A percentile compares a stretch with the other conserved stretches of the same genome.
phyloP scores from a whole-genome alignment of 1,140 invertebrate genomes.

The Nylanderia fulva region DNA sequence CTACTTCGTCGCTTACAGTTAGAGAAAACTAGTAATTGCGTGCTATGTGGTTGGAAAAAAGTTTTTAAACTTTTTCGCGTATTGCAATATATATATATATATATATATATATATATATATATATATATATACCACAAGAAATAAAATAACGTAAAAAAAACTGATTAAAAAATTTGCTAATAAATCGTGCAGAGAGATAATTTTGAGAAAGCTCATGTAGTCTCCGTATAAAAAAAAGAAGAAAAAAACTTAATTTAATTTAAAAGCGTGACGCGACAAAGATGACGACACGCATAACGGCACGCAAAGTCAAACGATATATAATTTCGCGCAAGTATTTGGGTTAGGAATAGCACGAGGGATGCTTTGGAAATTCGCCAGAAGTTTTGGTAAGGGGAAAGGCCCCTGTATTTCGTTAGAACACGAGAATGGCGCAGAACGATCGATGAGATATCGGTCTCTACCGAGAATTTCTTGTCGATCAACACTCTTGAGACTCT shows the following conservation, averaged over 20 bases:
- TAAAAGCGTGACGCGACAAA: neutral
- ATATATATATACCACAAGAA: neutral
- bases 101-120: too few relatives aligned
- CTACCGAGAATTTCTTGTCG: conserved; percentile 37
- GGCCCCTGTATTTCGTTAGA: conserved; percentile 48
- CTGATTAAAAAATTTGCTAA: neutral
- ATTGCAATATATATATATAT: too few relatives aligned
- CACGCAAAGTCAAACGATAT: conserved; percentile 65
- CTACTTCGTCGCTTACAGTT: neutral
- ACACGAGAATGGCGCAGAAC: conserved; percentile 28
- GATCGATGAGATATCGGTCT: conserved; percentile 50
- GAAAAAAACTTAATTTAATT: conserved; percentile 30
- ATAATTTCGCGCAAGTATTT: conserved; percentile 74
- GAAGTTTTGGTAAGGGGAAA: conserved; percentile 22
- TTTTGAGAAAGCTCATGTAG: neutral
- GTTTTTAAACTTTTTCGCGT: conserved; percentile 10
- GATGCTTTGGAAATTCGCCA: conserved; percentile 70
- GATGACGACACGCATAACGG: conserved; percentile 50
- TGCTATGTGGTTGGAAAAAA: conserved; percentile 19
- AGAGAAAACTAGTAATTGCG: conserved; percentile 24
- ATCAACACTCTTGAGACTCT: conserved; percentile 33
- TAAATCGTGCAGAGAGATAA: neutral
- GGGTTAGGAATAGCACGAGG: conserved; percentile 74
- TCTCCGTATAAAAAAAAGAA: neutral
- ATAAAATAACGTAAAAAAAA: neutral